Evolutionary conservation across 2,797 vertebrate genomes (phyloP).

Genomic region (Scleropages formosus): DNA sequence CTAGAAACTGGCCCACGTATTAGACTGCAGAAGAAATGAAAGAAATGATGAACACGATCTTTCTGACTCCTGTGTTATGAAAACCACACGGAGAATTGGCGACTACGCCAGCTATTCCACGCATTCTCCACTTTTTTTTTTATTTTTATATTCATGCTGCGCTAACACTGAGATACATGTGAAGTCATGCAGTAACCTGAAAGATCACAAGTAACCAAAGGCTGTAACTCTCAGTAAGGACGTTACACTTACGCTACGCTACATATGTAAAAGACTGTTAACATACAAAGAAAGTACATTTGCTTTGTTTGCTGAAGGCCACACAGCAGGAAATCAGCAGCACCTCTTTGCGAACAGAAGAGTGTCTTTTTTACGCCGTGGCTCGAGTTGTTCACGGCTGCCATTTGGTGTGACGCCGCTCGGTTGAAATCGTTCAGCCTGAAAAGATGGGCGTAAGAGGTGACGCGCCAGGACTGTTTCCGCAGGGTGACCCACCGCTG

Average conservation of each 20-base stretch:
- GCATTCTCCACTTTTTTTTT: not conserved
- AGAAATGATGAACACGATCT: not conserved
- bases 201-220: no score
- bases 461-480: no score
- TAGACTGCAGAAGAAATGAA: not conserved
- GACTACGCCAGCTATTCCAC: not conserved
- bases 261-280: not conserved
- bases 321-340: not conserved
- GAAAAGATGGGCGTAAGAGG: no score
- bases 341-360: conserved; percentile 44
- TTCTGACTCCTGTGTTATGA: not conserved
- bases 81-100: not conserved
- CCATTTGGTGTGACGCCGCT: conserved; percentile 62
- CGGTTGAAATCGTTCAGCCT: no score
- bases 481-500: no score
- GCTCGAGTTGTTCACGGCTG: conserved; percentile 41
- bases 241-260: no score
- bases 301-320: not conserved
- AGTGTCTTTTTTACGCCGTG: conserved; percentile 33
- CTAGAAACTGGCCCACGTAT: conserved; percentile 28
- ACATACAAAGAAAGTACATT: not conserved
- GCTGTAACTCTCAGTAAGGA: no score
- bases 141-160: no score
- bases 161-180: no score
- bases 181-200: no score